These are phyloP conservation scores for Hypotaenidia okinawae DNA, from an alignment of 2,797 vertebrate genomes.

Conservation along the genomic window DNA sequence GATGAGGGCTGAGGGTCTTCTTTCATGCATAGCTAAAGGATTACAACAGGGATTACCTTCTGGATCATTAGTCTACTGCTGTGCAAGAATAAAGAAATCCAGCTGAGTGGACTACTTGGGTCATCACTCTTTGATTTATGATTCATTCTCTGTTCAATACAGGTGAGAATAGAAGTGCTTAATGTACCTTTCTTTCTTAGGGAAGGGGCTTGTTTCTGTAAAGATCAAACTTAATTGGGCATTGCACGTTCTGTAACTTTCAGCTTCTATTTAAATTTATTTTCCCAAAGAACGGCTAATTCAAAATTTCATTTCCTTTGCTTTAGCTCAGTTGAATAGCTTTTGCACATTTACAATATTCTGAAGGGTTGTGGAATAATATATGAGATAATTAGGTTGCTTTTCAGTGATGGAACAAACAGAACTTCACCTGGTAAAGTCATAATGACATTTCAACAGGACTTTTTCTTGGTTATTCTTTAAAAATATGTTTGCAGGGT, in stretches of 20 bases:
- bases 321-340: constrained; percentile 36
- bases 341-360: constrained; percentile 23
- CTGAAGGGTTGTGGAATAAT: constrained; percentile 27
- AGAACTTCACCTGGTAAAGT: constrained; percentile 42
- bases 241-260: constrained; percentile 17
- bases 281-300: constrained; percentile 47
- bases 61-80: constrained; percentile 51
- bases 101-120: constrained; percentile 33
- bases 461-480: constrained; percentile 12
- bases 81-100: constrained; percentile 51
- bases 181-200: constrained; percentile 14
- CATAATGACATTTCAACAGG: constrained; percentile 46
- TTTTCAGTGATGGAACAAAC: constrained; percentile 8
- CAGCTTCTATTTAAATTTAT: constrained; percentile 5
- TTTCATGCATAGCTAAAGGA: constrained; percentile 41
- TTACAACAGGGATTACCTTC: constrained; percentile 51
- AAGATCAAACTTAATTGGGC: constrained; percentile 42
- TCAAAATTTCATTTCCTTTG: constrained; percentile 48
- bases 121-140: constrained; percentile 11
- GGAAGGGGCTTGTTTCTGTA: constrained; percentile 21
- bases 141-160: constrained; percentile 45
- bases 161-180: constrained; percentile 51
- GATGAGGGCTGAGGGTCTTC: neutral
- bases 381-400: constrained; percentile 37
- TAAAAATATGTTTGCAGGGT: constrained; percentile 3